Conservation (phyloP, 1,140 invertebrate genomes). For the Brachionus koreanus region DNA sequence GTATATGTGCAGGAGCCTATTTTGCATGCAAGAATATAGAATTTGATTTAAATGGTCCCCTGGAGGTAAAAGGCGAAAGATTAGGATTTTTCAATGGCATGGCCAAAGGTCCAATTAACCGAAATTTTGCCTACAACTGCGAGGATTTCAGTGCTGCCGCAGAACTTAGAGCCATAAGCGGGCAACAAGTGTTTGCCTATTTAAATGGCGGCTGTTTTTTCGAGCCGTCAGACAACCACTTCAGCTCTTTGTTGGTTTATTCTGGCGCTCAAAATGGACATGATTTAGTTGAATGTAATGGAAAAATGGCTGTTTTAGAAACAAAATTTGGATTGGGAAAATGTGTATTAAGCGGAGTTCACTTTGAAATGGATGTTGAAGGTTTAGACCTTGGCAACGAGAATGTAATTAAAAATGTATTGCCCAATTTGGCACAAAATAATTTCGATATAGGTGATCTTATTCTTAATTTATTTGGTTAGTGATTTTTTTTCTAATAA, state of each 20-base stretch:
- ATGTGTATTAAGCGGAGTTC: conserved; percentile 49
- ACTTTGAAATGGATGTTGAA: conserved; percentile 48
- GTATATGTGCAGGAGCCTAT: conserved; percentile 56
- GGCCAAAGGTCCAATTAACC: conserved; percentile 48
- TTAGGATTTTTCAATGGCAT: conserved; percentile 50
- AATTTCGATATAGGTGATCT: not conserved
- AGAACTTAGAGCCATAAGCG: not conserved
- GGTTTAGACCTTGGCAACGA: not conserved
- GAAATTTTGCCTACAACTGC: conserved; percentile 10
- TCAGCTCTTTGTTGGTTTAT: not conserved
- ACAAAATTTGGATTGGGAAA: conserved; percentile 48
- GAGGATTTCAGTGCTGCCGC: not conserved
- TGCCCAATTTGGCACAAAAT: not conserved
- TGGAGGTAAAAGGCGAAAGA: conserved; percentile 53
- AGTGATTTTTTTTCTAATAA: not conserved
- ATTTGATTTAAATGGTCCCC: conserved; percentile 53
- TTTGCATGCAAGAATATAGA: conserved; percentile 54
- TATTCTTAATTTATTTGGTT: not conserved
- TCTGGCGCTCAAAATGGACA: not conserved
- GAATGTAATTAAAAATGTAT: conserved; percentile 13
- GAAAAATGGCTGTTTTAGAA: conserved; percentile 48
- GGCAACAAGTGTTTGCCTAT: not conserved
- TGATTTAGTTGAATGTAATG: not conserved
- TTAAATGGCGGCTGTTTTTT: not conserved
- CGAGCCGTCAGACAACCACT: not conserved